Conservation (phyloP, 2,888 invertebrate genomes). For the Trachelus troglodyta region DNA sequence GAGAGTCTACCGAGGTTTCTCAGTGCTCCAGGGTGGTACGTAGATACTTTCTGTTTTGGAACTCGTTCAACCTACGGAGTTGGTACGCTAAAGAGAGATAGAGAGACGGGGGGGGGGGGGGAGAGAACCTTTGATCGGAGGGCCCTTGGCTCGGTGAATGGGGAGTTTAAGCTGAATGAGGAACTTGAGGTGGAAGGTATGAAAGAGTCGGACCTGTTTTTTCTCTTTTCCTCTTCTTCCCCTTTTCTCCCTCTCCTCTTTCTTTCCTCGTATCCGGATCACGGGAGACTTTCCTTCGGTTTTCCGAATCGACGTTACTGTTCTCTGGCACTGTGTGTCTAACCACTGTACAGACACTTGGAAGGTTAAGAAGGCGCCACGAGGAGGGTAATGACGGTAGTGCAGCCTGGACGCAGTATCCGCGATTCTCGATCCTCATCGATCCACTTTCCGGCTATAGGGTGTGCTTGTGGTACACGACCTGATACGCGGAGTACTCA, state of each 20-base stretch:
- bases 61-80: not conserved
- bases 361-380: not conserved
- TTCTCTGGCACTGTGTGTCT: not conserved
- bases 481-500: not conserved
- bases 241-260: not conserved
- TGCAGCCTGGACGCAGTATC: not conserved
- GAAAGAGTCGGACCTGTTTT: conserved; percentile 2
- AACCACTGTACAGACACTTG: not conserved
- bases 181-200: not conserved
- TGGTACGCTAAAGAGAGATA: not conserved
- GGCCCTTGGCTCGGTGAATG: conserved; percentile 43
- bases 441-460: not conserved
- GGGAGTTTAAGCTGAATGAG: conserved; percentile 42
- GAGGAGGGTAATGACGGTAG: not conserved
- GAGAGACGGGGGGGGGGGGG: too few relatives aligned
- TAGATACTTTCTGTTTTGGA: not conserved
- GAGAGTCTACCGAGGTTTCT: not conserved
- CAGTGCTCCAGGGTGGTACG: not conserved
- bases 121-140: conserved; percentile 39
- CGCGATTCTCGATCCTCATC: not conserved
- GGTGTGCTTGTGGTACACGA: not conserved
- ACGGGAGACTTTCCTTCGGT: not conserved
- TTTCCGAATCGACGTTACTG: not conserved
- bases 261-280: not conserved
- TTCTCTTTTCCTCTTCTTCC: not conserved